These are phyloP conservation scores for Cataglyphis cursor DNA, from an alignment of 2,888 invertebrate genomes.

Conservation along the genomic window DNA sequence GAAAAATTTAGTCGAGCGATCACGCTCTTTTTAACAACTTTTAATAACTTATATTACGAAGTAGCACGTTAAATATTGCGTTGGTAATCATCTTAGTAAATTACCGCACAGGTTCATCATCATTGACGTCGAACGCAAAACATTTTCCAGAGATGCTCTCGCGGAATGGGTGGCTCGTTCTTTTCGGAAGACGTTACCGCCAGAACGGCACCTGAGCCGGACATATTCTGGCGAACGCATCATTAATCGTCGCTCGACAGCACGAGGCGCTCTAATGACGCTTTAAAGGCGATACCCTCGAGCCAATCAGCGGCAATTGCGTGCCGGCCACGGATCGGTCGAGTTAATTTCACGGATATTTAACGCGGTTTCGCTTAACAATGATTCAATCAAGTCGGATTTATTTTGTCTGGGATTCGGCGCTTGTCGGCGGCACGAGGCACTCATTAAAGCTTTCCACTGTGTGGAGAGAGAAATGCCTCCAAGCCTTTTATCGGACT, in stretches of 20 bases:
- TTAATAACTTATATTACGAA: background rate
- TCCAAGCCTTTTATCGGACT: conserved; percentile 71
- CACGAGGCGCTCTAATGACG: conserved; percentile 75
- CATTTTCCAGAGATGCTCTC: conserved; percentile 18
- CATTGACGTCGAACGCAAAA: conserved; percentile 28
- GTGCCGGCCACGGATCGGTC: conserved; percentile 76
- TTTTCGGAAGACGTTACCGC: conserved; percentile 40
- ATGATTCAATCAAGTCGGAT: conserved; percentile 84
- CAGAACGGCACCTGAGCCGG: conserved; percentile 47
- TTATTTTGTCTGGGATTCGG: conserved; percentile 79
- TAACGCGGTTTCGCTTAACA: conserved; percentile 83
- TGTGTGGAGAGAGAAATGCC: conserved; percentile 66
- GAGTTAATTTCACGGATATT: conserved; percentile 86
- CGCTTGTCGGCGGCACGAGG: conserved; percentile 77
- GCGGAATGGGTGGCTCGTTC: conserved; percentile 55
- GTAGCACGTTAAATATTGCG: conserved; percentile 17
- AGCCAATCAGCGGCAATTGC: conserved; percentile 80
- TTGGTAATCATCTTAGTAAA: conserved; percentile 33
- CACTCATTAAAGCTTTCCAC: conserved; percentile 77
- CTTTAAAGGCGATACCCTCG: conserved; percentile 80
- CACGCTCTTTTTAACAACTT: background rate
- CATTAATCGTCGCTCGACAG: conserved; percentile 78
- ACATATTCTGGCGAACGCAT: conserved; percentile 64
- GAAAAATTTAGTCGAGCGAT: conserved; percentile 14
- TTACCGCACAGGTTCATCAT: conserved; percentile 12